Conservation (phyloP, 2,113 vertebrate genomes). For the Dipodomys spectabilis region DNA sequence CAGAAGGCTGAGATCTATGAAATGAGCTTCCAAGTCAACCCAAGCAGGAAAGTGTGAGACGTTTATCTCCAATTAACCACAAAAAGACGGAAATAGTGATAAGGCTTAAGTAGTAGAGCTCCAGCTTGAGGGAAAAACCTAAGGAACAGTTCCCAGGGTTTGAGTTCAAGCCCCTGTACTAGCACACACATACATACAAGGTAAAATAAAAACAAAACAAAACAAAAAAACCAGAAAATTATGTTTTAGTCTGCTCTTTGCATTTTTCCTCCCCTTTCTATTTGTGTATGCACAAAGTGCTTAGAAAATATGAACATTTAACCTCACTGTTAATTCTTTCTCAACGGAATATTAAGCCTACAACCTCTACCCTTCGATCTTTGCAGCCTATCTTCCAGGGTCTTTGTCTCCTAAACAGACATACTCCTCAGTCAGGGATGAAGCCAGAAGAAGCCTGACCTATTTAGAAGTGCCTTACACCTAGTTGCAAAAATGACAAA, state of each 20-base stretch:
- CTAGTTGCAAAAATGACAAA: slow-evolving; percentile 64
- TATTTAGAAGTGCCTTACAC: slow-evolving; percentile 71
- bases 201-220: too few species aligned
- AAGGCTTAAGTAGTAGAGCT: too few species aligned
- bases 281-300: slow-evolving; percentile 26
- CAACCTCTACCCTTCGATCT: slow-evolving; percentile 10
- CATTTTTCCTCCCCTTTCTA: slow-evolving; percentile 62
- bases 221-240: neutral
- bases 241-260: slow-evolving; percentile 8
- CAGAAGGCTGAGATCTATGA: too few species aligned
- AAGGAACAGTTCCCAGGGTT: too few species aligned
- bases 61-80: too few species aligned
- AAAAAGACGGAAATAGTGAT: too few species aligned
- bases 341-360: slow-evolving; percentile 16
- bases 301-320: slow-evolving; percentile 56
- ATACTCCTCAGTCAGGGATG: slow-evolving; percentile 55
- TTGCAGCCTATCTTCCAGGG: slow-evolving; percentile 13
- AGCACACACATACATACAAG: too few species aligned
- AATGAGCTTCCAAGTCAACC: too few species aligned
- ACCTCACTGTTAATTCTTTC: slow-evolving; percentile 8
- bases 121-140: too few species aligned
- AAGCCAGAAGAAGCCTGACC: slow-evolving; percentile 56
- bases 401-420: slow-evolving; percentile 68
- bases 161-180: too few species aligned
- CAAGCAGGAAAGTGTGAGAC: too few species aligned